A percentile compares a stretch with the other conserved stretches of the same genome.
phyloP scores from a whole-genome alignment of 2,113 vertebrate genomes.

The Alligator sinensis region DNA sequence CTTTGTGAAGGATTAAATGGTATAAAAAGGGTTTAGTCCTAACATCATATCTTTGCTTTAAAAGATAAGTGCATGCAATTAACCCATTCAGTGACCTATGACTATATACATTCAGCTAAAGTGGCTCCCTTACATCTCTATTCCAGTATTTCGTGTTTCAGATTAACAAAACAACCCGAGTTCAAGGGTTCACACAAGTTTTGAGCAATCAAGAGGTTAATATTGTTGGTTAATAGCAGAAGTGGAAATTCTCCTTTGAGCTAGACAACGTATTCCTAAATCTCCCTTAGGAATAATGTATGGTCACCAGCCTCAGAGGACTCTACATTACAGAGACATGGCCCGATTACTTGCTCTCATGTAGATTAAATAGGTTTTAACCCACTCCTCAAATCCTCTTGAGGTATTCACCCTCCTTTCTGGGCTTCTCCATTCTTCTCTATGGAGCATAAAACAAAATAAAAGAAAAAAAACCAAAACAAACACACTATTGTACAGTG shows the following conservation, averaged over 20 bases:
- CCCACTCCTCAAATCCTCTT: not conserved
- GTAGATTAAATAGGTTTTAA: not conserved
- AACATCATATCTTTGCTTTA: conserved; percentile 37
- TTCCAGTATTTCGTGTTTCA: not conserved
- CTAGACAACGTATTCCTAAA: not conserved
- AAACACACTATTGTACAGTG: no score
- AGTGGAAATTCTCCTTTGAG: not conserved
- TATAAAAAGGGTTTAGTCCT: conserved; percentile 30
- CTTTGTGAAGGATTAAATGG: conserved; percentile 47
- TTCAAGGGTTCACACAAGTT: not conserved
- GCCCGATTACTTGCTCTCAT: no score
- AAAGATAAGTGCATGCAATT: conserved; percentile 64
- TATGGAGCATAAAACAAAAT: not conserved
- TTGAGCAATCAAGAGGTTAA: conserved; percentile 12
- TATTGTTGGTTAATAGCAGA: not conserved
- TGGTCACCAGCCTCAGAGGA: no score
- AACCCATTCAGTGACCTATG: conserved; percentile 57
- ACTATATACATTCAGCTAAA: not conserved
- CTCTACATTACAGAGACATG: no score
- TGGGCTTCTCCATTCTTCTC: not conserved
- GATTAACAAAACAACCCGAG: not conserved
- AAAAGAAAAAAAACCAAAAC: not conserved
- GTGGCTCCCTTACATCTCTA: not conserved
- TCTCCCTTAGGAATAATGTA: not conserved
- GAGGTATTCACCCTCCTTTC: not conserved